phyloP scores from a whole-genome alignment of 2,888 invertebrate genomes.

The Diploptera punctata region DNA sequence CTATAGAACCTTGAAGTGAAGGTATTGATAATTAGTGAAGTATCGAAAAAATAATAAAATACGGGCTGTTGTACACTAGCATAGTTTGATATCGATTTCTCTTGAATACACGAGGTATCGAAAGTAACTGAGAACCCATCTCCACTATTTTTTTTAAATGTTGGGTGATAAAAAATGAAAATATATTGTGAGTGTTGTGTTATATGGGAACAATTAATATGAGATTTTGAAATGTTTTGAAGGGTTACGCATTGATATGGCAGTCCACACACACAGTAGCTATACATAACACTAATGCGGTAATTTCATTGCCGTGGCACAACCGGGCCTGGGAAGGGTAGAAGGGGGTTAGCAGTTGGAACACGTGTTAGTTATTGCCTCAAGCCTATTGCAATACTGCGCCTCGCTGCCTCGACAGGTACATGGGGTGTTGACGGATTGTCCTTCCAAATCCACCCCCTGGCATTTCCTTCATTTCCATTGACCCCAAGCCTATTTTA shows the following conservation, averaged over 20 bases:
- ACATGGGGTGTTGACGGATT: neutral
- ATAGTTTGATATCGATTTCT: too few relatives aligned
- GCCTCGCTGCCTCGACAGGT: neutral
- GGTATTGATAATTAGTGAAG: too few relatives aligned
- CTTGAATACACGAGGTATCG: too few relatives aligned
- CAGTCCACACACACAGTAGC: neutral
- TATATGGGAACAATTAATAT: neutral
- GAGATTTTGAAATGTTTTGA: neutral
- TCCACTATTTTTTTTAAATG: too few relatives aligned
- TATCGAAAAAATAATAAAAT: too few relatives aligned
- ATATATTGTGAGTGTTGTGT: neutral
- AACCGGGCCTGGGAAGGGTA: neutral
- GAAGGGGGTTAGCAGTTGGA: neutral
- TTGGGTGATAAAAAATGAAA: neutral
- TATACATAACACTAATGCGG: slow-evolving; percentile 23
- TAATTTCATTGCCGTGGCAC: slow-evolving; percentile 22
- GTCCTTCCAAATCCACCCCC: too few relatives aligned
- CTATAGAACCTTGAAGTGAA: too few relatives aligned
- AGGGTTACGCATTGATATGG: slow-evolving; percentile 7
- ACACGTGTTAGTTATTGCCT: slow-evolving; percentile 9
- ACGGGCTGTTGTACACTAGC: too few relatives aligned
- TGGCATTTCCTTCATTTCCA: too few relatives aligned
- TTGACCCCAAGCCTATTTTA: too few relatives aligned
- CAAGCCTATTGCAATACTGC: neutral
- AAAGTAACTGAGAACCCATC: too few relatives aligned